Base-by-base conservation (phyloP, 2,797 vertebrate genomes). In the Pygocentrus nattereri region DNA sequence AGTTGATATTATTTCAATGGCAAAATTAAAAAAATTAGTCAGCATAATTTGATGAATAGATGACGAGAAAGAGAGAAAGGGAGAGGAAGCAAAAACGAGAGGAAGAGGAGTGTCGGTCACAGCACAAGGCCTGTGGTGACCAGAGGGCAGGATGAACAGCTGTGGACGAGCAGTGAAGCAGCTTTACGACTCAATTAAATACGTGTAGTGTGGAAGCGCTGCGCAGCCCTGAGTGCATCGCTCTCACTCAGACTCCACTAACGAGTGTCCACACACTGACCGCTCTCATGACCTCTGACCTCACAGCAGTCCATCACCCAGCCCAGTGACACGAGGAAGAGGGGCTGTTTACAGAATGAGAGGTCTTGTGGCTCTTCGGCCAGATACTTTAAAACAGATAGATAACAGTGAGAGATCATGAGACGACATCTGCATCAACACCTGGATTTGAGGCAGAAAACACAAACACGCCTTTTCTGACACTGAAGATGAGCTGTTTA, bases 231-330 rank as follows among this genome's bases (percentile, higher is more conserved):
- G n/a, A 50, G 27, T 61, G 62, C n/a, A 61, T 31, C 13, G 52
- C 50, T 68, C n/a, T 34, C 34, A 56, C 68, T 31, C n/a, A 64
- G 4, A 56, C 59, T 19, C 23, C 5, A 49, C 19, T 11, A 34
- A 81, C 18, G 18, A 13, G 50, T 1, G 19, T 23, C 61, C 8
- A 44, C 2, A 5, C 34, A 71, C 74, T 74, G 71, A 31, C 65
- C 59, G 23, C 71, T 82, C 85, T 82, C 83, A 67, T 31, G 65
- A 80, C 83, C 38, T 58, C 61, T 79, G 78, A 85, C 65, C 81
- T 67, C 31, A 12, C 21, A 54, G 44, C 44, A 72, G 56, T 74
- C n/a, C 58, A 61, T 82, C 64, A 13, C 54, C 74, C 41, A 18
- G 72, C 30, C 38, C 16, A 74, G 13, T 72, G 72, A 67, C 47